Evolutionary conservation across 2,888 invertebrate genomes (phyloP), one percentile per base, ranked within the genome.

Genomic region (Stenolophus ochropezus): DNA sequence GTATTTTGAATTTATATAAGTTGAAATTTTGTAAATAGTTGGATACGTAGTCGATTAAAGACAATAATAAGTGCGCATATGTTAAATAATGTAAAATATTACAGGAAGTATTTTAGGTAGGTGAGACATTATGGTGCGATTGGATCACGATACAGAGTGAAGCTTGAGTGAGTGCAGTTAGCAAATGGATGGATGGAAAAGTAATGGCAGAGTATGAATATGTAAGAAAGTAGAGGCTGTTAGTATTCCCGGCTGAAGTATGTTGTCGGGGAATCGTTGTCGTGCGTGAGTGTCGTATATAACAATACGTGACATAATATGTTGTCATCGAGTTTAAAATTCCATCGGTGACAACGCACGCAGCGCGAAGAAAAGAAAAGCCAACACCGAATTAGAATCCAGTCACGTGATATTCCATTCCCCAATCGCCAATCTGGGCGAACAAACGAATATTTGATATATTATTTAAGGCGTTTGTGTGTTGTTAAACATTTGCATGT

Each of bases 251-350:
- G 11, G 33, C 33, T 42, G 8, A 42, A 42, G 1, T 42, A 42
- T 42, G 33, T 42, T 42, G 33, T 42, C 33, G 11, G 6, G 33
- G 33, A 42, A 42, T 42, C 4, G 6, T 42, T 42, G 33, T 6
- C 33, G 33, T 42, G 33, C 33, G 33, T 42, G 33, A 11, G 20
- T 16, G 18, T 14, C 33, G 33, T 69, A 69, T 69, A 61, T n/a
- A 69, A 69, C 65, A 69, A 69, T 69, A 69, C 65, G 65, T 69
- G 65, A 69, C 20, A 33, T 69, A 69, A 69, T 69, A 69, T 69
- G 27, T 69, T 69, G 65, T 69, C 65, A 69, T 69, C 65, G 65
- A 69, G 65, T 69, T 69, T 69, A 69, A 69, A 69, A 69, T 69
- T 69, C 65, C 65, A 33, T 69, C 33, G 33, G 65, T 69, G 33